Base-by-base conservation (phyloP, 1,140 invertebrate species). In the Lordiphosa stackelbergi region DNA sequence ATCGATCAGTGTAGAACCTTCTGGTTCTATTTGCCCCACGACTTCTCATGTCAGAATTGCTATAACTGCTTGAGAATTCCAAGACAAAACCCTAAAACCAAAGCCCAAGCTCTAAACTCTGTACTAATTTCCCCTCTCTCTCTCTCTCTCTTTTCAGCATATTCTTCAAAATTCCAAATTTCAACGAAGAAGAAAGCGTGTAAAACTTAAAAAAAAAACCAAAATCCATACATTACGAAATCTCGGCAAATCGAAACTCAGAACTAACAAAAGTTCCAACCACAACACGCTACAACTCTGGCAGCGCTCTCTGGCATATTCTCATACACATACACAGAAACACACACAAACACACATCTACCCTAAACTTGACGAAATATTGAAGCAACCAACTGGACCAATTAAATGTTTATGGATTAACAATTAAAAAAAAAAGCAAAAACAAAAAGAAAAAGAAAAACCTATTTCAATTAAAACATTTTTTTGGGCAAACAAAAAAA, bases 181-280 rank as follows among this genome's bases (percentile, higher is more conserved):
- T 79, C 75, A 75, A 84, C 77, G 69, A 83, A 78, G 73, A 84
- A 84, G 73, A 84, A 85, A 83, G 79, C 79, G 78, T 84, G 77
- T 83, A 58, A 83, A 83, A 83, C 78, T 84, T 47, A 83, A 83
- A 58, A 43, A 42, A 42, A 31, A 66, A 66, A 66, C 64, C 64
- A 66, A 66, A 70, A 66, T 24, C 13, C 66, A 40, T 38, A 65
- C 28, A 51, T 36, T 42, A 58, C 65, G 55, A 74, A 85, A 77
- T 84, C 78, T 83, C 78, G 77, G 79, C 65, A 53, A 60, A 66
- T 83, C 69, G 65, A 79, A 66, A 73, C 46, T 53, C 78, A 66
- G 63, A 61, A 68, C 71, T 54, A 69, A 53, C 41, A 46, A 41
- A 43, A 64, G 35, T 42, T 58, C 53, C 57, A 63, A 53, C 52